phyloP scores from a whole-genome alignment of 2,888 invertebrate species.

The Panorpa germanica region DNA sequence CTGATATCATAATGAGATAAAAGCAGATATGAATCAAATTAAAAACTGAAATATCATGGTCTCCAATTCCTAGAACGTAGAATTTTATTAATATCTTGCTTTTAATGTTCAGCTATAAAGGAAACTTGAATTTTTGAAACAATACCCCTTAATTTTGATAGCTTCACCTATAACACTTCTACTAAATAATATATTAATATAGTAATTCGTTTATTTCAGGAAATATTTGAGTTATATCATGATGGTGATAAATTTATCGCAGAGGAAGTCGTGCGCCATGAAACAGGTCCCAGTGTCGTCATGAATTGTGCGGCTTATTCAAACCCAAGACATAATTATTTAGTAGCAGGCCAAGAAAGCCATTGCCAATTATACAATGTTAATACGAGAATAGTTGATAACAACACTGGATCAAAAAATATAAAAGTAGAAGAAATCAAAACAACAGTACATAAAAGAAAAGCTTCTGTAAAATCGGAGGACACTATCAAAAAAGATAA shows the following conservation, averaged over 20 bases:
- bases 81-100: too few species aligned
- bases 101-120: too few species aligned
- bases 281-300: slow-evolving; percentile 75
- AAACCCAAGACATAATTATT: slow-evolving; percentile 51
- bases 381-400: slow-evolving; percentile 33
- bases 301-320: slow-evolving; percentile 76
- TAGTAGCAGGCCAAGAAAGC: slow-evolving; percentile 83
- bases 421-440: too few species aligned
- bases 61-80: too few species aligned
- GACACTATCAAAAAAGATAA: slow-evolving; percentile 31
- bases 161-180: neutral
- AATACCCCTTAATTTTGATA: neutral
- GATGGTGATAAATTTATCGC: slow-evolving; percentile 69
- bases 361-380: slow-evolving; percentile 75
- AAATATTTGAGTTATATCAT: slow-evolving; percentile 80
- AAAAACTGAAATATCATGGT: too few species aligned
- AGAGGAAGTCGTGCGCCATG: slow-evolving; percentile 74
- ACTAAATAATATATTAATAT: slow-evolving; percentile 1
- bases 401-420: too few species aligned
- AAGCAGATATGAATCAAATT: too few species aligned
- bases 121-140: too few species aligned
- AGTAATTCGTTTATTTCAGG: slow-evolving; percentile 33
- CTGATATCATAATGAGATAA: too few species aligned
- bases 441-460: too few species aligned
- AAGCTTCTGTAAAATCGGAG: too few species aligned